phyloP scores from a whole-genome alignment of 2,888 invertebrate genomes.

The Mythimna lalbum region DNA sequence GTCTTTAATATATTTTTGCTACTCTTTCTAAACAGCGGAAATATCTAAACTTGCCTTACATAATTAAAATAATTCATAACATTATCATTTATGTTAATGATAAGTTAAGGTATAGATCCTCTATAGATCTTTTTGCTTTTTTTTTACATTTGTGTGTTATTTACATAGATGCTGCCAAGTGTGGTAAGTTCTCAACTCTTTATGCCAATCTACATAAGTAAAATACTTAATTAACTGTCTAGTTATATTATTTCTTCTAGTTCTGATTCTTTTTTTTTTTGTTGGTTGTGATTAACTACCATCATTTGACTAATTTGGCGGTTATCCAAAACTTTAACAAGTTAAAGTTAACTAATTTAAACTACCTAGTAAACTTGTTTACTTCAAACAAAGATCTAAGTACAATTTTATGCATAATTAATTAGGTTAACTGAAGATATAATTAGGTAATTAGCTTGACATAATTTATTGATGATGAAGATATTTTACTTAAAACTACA shows the following conservation, averaged over 20 bases:
- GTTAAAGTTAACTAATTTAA: neutral
- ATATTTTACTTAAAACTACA: neutral
- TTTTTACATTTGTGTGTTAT: constrained; percentile 24
- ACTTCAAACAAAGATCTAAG: neutral
- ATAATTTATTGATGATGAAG: neutral
- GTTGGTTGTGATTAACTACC: too few relatives aligned
- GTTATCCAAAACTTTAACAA: neutral
- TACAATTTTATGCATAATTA: neutral
- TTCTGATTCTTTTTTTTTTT: neutral
- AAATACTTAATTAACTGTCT: neutral
- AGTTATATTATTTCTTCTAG: neutral
- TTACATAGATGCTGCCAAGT: constrained; percentile 25
- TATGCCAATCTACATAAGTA: neutral
- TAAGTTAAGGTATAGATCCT: neutral
- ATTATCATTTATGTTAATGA: neutral
- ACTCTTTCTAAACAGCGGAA: neutral
- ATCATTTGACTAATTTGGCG: neutral
- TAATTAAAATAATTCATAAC: neutral
- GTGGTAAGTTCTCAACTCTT: constrained; percentile 18
- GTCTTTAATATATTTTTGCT: constrained; percentile 12
- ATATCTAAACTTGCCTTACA: neutral
- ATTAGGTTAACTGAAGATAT: neutral
- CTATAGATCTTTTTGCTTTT: constrained; percentile 6
- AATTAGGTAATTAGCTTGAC: neutral
- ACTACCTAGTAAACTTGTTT: neutral